These are phyloP conservation scores for Orchestia grillus DNA, from an alignment of 1,140 invertebrate genomes.

Conservation along the genomic window DNA sequence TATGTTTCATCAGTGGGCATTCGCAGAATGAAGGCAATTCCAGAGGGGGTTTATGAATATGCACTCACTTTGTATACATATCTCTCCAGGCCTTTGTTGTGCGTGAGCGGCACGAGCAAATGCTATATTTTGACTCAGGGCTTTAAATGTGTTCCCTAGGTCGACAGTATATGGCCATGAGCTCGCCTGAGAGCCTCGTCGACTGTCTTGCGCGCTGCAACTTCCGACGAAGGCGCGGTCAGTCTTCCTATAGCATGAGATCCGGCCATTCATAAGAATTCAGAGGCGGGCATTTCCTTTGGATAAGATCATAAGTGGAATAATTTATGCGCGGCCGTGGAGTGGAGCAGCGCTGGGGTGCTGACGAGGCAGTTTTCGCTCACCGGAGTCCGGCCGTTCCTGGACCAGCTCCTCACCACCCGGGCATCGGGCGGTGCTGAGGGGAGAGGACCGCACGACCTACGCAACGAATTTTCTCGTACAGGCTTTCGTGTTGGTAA, in stretches of 20 bases:
- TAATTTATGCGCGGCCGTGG: not conserved
- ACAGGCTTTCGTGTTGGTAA: no score
- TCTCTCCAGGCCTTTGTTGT: no score
- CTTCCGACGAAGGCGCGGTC: not conserved
- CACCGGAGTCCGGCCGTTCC: not conserved
- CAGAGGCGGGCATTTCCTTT: not conserved
- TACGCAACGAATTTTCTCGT: not conserved
- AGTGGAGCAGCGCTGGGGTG: not conserved
- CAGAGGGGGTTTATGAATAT: no score
- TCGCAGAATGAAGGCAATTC: no score
- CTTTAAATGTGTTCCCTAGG: no score
- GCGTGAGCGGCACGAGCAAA: no score
- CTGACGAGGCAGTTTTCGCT: not conserved
- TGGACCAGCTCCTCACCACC: not conserved
- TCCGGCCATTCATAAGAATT: not conserved
- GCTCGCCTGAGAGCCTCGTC: no score
- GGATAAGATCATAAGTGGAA: not conserved
- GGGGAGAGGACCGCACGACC: not conserved
- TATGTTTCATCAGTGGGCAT: no score
- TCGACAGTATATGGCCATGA: no score
- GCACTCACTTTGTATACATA: no score
- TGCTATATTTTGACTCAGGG: no score
- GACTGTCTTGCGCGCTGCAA: not conserved
- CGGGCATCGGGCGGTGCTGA: not conserved
- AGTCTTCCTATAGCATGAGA: not conserved